These are phyloP conservation scores for Pyrochroa serraticornis DNA, from an alignment of 2,888 invertebrate genomes.

Conservation along the genomic window DNA sequence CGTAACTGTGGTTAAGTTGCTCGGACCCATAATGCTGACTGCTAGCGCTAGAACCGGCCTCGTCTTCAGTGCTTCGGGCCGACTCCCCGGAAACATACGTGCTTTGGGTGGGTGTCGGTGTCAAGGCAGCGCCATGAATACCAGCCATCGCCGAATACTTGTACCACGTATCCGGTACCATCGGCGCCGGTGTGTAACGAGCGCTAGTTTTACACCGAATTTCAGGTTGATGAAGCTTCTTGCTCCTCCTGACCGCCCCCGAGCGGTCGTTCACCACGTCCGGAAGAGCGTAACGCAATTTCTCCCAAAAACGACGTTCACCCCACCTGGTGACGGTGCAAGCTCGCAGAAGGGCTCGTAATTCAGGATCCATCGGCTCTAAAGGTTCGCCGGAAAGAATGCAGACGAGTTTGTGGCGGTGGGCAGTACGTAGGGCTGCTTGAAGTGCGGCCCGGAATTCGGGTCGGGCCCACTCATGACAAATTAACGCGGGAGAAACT, in stretches of 20 bases:
- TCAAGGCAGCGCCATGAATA: slow-evolving; percentile 61
- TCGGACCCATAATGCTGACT: slow-evolving; percentile 70
- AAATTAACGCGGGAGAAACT: slow-evolving; percentile 79
- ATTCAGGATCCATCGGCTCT: slow-evolving; percentile 75
- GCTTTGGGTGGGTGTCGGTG: slow-evolving; percentile 67
- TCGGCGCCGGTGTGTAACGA: slow-evolving; percentile 75
- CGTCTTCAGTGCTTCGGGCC: slow-evolving; percentile 60
- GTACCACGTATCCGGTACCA: slow-evolving; percentile 74
- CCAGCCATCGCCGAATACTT: slow-evolving; percentile 69
- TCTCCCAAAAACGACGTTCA: slow-evolving; percentile 86
- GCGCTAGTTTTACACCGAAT: slow-evolving; percentile 65
- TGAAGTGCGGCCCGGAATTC: slow-evolving; percentile 83
- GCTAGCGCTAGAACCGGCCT: slow-evolving; percentile 60
- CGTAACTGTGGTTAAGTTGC: slow-evolving; percentile 71
- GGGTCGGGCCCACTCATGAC: slow-evolving; percentile 82
- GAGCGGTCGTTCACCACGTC: slow-evolving; percentile 70
- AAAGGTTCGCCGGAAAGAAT: slow-evolving; percentile 72
- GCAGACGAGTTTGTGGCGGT: slow-evolving; percentile 66
- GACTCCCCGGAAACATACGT: slow-evolving; percentile 66
- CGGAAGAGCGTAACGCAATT: slow-evolving; percentile 76
- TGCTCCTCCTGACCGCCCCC: slow-evolving; percentile 61
- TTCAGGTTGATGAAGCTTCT: slow-evolving; percentile 60
- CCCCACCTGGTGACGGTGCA: slow-evolving; percentile 75
- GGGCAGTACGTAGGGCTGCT: slow-evolving; percentile 73
- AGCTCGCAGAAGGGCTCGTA: slow-evolving; percentile 74